phyloP scores from a whole-genome alignment of 2,113 vertebrate genomes.

The Lagopus muta region DNA sequence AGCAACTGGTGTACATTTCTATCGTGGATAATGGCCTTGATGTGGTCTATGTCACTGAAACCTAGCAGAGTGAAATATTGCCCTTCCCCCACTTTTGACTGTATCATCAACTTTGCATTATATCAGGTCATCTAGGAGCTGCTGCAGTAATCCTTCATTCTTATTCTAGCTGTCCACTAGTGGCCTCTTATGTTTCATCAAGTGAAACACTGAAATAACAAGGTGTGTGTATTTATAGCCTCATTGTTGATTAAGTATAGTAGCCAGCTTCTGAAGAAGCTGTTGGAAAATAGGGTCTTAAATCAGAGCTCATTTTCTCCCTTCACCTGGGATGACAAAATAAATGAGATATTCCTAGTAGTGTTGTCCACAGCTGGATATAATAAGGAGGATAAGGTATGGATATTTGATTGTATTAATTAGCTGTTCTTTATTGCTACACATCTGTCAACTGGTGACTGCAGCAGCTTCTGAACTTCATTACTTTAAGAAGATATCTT shows the following conservation, averaged over 20 bases:
- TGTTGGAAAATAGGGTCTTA: constrained; percentile 51
- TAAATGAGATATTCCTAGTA: constrained; percentile 35
- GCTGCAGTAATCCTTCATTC: constrained; percentile 60
- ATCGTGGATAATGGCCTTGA: constrained; percentile 27
- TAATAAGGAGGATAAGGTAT: constrained; percentile 15
- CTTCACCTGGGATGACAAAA: constrained; percentile 1
- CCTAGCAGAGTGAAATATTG: constrained; percentile 49
- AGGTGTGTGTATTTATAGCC: constrained; percentile 55
- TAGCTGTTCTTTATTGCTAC: constrained; percentile 13
- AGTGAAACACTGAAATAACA: constrained; percentile 56
- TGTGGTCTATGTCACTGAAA: constrained; percentile 44
- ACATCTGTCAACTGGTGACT: not conserved
- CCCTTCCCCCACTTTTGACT: constrained; percentile 27
- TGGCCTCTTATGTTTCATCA: constrained; percentile 55
- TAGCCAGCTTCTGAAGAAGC: constrained; percentile 44
- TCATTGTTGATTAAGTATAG: constrained; percentile 54
- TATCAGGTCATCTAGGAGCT: constrained; percentile 50
- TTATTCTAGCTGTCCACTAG: constrained; percentile 60
- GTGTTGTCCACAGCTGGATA: constrained; percentile 26
- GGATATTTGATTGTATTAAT: constrained; percentile 46
- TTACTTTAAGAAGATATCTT: not conserved
- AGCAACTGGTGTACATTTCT: constrained; percentile 43
- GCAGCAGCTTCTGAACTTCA: not conserved
- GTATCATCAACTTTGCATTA: constrained; percentile 45
- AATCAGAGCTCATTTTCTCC: constrained; percentile 45